Base-by-base conservation (phyloP, 1,140 invertebrate genomes). In the Aleiodes sp. region DNA sequence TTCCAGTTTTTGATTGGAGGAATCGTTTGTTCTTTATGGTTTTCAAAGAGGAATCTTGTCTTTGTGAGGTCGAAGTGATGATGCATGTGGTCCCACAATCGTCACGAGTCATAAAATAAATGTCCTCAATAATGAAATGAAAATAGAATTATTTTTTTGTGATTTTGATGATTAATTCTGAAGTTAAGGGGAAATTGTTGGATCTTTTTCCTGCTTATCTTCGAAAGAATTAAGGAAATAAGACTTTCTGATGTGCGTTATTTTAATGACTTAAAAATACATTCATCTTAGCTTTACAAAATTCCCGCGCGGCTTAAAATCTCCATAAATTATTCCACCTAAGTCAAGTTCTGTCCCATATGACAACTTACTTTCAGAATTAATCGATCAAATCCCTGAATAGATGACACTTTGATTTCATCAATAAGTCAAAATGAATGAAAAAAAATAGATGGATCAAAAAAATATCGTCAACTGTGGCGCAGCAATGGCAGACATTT, bases 401-500 rank as follows among this genome's bases (percentile, higher is more conserved):
- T n/a, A n/a, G n/a, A n/a, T n/a, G n/a, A n/a, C n/a, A n/a, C n/a
- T n/a, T n/a, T n/a, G n/a, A n/a, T n/a, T n/a, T n/a, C n/a, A n/a
- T n/a, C n/a, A n/a, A n/a, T n/a, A n/a, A n/a, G n/a, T n/a, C n/a
- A 37, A 24, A 19, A 63, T 33, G 21, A 63, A 16, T 37, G 7
- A 61, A 29, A 61, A 61, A 16, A n/a, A 63, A 21, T n/a, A n/a
- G n/a, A n/a, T n/a, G n/a, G n/a, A n/a, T n/a, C 1, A 6, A 41
- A 63, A 39, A 35, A 39, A 26, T 37, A 24, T 35, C 1, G 4
- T 63, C 10, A 33, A 39, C 39, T 39, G 21, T 64, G 61, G 61
- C 61, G 61, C 61, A 64, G 61, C 61, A 64, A 24, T 64, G 61
- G 61, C 61, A 63, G 60, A 57, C n/a, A n/a, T n/a, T 29, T 28